A percentile compares a stretch with the other conserved stretches of the same genome.
These are phyloP conservation scores for Pachypeltis micranthus DNA, from an alignment of 1,140 invertebrate genomes.

Conservation along the genomic window DNA sequence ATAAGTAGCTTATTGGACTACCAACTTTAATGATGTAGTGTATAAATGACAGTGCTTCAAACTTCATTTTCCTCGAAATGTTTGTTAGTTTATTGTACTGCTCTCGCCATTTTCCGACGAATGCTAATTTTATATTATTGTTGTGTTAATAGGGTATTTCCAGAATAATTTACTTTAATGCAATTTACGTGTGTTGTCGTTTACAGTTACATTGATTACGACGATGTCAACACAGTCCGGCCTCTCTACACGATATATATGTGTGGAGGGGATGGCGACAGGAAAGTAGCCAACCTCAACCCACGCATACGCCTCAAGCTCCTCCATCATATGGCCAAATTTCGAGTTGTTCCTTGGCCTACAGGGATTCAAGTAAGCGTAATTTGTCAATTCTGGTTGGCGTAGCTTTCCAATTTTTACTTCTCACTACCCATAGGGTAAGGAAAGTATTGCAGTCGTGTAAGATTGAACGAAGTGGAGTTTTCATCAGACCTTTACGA, in stretches of 20 bases:
- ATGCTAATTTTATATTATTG: background rate
- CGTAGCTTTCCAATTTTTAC: too few relatives aligned
- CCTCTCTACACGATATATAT: conserved; percentile 68
- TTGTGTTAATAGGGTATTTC: background rate
- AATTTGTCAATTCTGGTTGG: background rate
- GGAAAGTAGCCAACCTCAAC: conserved; percentile 50
- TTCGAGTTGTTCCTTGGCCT: conserved; percentile 63
- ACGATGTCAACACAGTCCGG: conserved; percentile 48
- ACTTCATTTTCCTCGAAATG: too few relatives aligned
- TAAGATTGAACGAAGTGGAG: too few relatives aligned
- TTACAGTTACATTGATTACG: conserved; percentile 61
- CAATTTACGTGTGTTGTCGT: conserved; percentile 11
- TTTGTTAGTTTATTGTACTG: too few relatives aligned
- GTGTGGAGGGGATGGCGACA: conserved; percentile 42
- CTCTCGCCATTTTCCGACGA: too few relatives aligned
- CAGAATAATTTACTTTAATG: conserved; percentile 13
- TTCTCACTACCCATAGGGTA: too few relatives aligned
- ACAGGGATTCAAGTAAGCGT: conserved; percentile 59
- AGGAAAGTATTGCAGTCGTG: too few relatives aligned
- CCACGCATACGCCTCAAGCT: conserved; percentile 71
- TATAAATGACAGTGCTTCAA: background rate
- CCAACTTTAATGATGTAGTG: background rate
- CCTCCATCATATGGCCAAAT: conserved; percentile 68
- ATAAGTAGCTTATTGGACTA: too few relatives aligned
- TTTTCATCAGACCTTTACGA: too few relatives aligned